phyloP scores from a whole-genome alignment of 2,797 vertebrate species.

The Heliangelus exortis region DNA sequence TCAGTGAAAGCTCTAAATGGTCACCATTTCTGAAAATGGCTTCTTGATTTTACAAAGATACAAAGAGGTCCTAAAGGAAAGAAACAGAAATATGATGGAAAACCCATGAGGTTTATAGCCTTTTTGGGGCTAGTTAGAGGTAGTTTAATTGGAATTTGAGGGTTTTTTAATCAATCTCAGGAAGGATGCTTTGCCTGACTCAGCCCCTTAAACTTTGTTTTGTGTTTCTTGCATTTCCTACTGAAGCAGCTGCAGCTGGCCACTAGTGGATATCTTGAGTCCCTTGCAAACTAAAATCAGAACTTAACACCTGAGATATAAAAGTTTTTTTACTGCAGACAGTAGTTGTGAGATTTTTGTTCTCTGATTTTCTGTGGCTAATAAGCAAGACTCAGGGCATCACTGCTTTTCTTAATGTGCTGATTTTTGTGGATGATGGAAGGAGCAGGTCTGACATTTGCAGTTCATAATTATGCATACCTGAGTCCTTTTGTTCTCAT shows the following conservation, averaged over 20 bases:
- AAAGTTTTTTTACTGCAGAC: not conserved
- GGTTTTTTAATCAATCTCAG: not conserved
- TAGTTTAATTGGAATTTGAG: not conserved
- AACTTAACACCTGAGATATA: not conserved
- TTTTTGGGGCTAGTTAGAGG: not conserved
- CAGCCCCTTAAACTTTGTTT: not conserved
- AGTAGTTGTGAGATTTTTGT: not conserved
- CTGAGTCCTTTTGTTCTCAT: conserved; percentile 36
- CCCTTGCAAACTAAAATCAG: not conserved
- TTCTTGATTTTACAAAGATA: not conserved
- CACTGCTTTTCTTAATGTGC: conserved; percentile 21
- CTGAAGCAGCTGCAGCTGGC: not conserved
- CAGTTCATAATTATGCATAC: conserved; percentile 60
- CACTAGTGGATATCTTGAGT: not conserved
- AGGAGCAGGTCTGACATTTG: conserved; percentile 52
- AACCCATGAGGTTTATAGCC: not conserved
- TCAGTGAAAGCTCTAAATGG: not conserved
- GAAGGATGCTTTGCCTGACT: not conserved
- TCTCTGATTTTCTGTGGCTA: conserved; percentile 3
- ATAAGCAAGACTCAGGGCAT: conserved; percentile 28
- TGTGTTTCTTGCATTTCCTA: not conserved
- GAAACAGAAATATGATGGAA: not conserved
- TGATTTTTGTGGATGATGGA: conserved; percentile 17
- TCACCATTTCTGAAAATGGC: not conserved
- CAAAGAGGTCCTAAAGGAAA: not conserved